Evolutionary conservation across 2,888 invertebrate genomes (phyloP), one percentile per base, ranked within the genome.

Genomic region (Ariolimax columbianus): DNA sequence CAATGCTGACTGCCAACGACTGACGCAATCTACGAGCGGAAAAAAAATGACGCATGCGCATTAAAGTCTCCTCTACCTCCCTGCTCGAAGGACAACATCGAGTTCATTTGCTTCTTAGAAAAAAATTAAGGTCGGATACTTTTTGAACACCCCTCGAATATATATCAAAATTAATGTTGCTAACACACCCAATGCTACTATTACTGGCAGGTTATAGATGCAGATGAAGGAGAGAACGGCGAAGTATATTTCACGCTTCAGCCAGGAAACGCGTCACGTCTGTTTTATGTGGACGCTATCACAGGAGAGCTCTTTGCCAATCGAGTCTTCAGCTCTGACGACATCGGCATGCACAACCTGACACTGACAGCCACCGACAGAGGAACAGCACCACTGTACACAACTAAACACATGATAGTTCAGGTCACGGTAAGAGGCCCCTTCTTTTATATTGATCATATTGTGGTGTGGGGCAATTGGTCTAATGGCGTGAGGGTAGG

Each of bases 211-310:
- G 91, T 89, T 7, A 73, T 83, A 30, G 91, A 91, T 84, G 83
- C 86, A 19, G 91, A 91, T 85, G 88, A 86, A 14, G 90, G 89
- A 9, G 79, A 77, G 72, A 91, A 91, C 85, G 87, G 88, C 4
- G 79, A 87, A 66, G 81, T 90, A 43, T 85, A 73, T 43, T 91
- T 87, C 85, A 83, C 66, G 59, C 88, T 90, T 23, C 87, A 87
- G 7, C 82, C 86, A 2, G 63, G 85, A 38, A 89, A 89, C 66
- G 81, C 85, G 43, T 86, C 85, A 6, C 73, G 73, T 0, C 38
- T 86, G 80, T 89, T 89, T 72, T 79, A 87, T 33, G 87, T 90
- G 85, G 87, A 90, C 88, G 70, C 88, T 75, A 86, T 88, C 83
- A 88, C 88, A 72, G 88, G 90, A 80, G 84, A 89, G 82, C 59